phyloP scores from a whole-genome alignment of 2,797 vertebrate genomes.

The Acanthiza pusilla region DNA sequence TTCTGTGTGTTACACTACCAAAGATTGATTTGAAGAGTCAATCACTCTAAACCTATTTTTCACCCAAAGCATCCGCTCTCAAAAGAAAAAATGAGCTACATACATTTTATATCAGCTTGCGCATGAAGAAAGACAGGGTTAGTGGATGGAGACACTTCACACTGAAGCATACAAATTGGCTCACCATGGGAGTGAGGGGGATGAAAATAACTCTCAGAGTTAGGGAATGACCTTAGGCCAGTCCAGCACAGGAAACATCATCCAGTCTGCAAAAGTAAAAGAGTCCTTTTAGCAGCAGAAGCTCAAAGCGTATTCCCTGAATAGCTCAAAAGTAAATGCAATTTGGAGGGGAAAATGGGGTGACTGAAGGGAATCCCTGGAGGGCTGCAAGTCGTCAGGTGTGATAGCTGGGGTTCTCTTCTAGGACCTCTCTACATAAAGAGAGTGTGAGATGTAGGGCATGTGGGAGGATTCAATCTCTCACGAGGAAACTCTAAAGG shows the following conservation, averaged over 20 bases:
- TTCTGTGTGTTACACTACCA: neutral
- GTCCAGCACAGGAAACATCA: neutral
- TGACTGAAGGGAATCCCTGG: neutral
- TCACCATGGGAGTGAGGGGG: neutral
- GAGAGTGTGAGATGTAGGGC: neutral
- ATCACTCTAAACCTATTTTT: neutral
- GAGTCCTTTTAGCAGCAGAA: neutral
- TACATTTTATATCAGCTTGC: slow-evolving; percentile 22
- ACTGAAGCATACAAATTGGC: neutral
- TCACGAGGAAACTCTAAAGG: neutral
- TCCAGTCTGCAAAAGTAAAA: neutral
- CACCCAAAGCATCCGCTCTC: neutral
- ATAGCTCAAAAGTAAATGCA: neutral
- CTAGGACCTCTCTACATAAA: neutral
- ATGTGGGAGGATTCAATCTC: neutral
- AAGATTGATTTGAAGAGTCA: slow-evolving; percentile 12
- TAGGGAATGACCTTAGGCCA: neutral
- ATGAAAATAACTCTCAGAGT: slow-evolving; percentile 2
- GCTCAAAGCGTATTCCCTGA: neutral
- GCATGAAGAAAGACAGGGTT: neutral
- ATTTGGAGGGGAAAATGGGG: neutral
- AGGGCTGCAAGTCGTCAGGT: neutral
- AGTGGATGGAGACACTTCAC: neutral
- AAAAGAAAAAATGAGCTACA: neutral
- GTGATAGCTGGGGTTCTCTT: neutral